Conservation (phyloP, 2,113 vertebrate genomes). For the Delphinapterus leucas region DNA sequence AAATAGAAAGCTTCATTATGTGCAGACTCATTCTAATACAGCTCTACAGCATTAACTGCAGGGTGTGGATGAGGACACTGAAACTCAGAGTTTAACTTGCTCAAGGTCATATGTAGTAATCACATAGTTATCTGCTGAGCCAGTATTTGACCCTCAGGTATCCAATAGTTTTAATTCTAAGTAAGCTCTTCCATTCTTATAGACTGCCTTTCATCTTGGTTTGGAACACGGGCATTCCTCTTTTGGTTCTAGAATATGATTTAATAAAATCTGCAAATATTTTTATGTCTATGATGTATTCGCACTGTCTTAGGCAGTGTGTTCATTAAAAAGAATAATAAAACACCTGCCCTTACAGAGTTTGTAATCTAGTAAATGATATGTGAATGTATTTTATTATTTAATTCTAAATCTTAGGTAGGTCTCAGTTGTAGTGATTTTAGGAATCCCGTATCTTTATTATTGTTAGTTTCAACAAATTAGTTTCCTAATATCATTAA, state of each 20-base stretch:
- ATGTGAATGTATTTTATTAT: slow-evolving; percentile 31
- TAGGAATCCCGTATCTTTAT: slow-evolving; percentile 64
- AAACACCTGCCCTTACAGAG: background rate
- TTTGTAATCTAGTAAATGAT: slow-evolving; percentile 48
- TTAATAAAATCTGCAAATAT: slow-evolving; percentile 1
- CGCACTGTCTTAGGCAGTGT: background rate
- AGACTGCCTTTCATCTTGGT: background rate
- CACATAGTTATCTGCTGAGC: background rate
- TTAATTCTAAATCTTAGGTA: slow-evolving; percentile 48
- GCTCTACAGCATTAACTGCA: background rate
- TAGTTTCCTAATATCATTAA: slow-evolving; percentile 38
- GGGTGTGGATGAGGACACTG: background rate
- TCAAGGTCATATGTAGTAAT: background rate
- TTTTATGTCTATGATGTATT: background rate
- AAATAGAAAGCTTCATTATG: background rate
- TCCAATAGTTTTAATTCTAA: background rate
- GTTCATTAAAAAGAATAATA: background rate
- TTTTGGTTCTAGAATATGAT: background rate
- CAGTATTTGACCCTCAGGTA: background rate
- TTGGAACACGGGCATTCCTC: background rate
- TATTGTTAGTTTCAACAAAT: slow-evolving; percentile 33
- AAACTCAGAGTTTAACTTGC: background rate
- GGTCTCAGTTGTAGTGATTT: slow-evolving; percentile 48
- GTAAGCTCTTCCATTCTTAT: background rate
- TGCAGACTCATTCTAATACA: background rate